phyloP scores from a whole-genome alignment of 2,797 vertebrate genomes.

The Danio albolineatus region DNA sequence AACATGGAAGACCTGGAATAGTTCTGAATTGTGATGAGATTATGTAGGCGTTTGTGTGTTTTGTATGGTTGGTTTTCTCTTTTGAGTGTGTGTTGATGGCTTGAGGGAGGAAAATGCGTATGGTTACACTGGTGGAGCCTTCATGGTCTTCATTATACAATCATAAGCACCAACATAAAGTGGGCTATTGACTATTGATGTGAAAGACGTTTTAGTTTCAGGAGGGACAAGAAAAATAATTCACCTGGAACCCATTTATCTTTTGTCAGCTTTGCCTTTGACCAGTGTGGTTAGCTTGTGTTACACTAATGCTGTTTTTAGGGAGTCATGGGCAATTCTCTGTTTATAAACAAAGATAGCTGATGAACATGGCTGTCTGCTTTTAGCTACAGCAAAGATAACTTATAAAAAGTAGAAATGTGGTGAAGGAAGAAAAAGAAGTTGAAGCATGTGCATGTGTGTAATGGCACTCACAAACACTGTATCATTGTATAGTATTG shows the following conservation, averaged over 20 bases:
- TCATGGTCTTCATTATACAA: slow-evolving; percentile 72
- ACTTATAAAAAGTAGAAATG: no score
- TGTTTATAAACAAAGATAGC: no score
- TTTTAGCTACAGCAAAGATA: no score
- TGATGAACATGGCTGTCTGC: no score
- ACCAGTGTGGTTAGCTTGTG: neutral
- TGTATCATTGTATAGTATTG: no score
- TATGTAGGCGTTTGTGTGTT: neutral
- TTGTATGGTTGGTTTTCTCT: neutral
- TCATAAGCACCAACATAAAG: slow-evolving; percentile 66
- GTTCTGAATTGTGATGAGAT: neutral
- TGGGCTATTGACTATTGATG: slow-evolving; percentile 76
- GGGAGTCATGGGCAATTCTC: neutral
- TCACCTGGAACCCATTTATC: slow-evolving; percentile 29
- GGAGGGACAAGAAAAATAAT: slow-evolving; percentile 37
- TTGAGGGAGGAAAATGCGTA: slow-evolving; percentile 40
- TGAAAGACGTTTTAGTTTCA: slow-evolving; percentile 34
- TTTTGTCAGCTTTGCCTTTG: neutral
- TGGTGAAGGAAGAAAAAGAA: no score
- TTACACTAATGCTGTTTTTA: neutral
- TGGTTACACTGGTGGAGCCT: slow-evolving; percentile 65
- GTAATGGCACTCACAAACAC: no score
- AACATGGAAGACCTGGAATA: neutral
- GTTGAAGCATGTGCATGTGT: no score
- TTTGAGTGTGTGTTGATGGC: neutral